Evolutionary conservation across 1,140 invertebrate species (phyloP), one percentile per base, ranked within the genome.

Genomic region (Drosophila nigrodunni): DNA sequence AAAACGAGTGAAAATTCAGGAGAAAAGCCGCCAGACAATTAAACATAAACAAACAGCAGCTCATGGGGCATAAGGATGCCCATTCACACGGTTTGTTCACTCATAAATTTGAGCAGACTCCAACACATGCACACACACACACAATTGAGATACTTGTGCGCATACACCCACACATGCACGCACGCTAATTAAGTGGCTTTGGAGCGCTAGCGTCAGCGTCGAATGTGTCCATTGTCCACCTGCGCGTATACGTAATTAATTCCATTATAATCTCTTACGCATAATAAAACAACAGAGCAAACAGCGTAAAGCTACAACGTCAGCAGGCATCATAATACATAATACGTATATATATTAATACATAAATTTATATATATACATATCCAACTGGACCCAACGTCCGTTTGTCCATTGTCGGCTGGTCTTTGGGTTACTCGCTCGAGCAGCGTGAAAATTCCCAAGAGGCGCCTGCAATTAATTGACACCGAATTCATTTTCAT

Each of bases 241-340:
- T 83, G 82, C 78, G 77, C 85, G 85, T 88, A 89, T 89, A 85
- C 85, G 83, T 85, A 88, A 88, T 88, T 88, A 88, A 88, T 88
- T 80, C 65, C 85, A 85, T 85, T 88, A 89, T 88, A 88, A 88
- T 88, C 83, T 80, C 77, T 90, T 88, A 80, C 80, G 86, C 83
- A 89, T 85, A 89, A 89, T 85, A 78, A 88, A 72, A 79, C 69
- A 86, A 86, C 54, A 80, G 75, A 70, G 61, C 65, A 70, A 73
- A 77, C 54, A 65, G 54, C 74, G 54, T 18, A 49, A 39, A 52
- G 52, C 60, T 57, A 66, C 11, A 41, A 15, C 39, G 41, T 30
- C 37, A 67, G 64, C 61, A 62, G 41, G 21, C 62, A 74, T 68
- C 74, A 79, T 67, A 57, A 77, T 72, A 78, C 74, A 64, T 57